phyloP scores from a whole-genome alignment of 2,797 vertebrate species.

The Rhodeus uyekii region DNA sequence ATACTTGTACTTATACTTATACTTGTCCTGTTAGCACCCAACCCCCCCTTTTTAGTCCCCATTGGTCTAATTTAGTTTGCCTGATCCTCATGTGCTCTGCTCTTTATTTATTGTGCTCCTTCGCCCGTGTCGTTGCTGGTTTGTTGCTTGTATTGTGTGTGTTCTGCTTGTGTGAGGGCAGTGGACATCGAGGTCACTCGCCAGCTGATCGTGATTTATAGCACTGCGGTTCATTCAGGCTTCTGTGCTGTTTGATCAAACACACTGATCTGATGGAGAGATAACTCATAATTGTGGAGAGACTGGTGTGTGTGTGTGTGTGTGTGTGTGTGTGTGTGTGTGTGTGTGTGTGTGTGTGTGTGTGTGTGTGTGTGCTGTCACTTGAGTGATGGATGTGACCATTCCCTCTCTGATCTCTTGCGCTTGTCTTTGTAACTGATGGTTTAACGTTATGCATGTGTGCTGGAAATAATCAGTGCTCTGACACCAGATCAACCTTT shows the following conservation, averaged over 20 bases:
- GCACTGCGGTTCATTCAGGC: neutral
- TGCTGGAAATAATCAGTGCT: neutral
- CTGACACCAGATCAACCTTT: neutral
- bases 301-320: neutral
- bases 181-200: neutral
- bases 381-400: neutral
- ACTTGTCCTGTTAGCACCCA: too few species aligned
- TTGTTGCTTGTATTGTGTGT: neutral
- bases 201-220: neutral
- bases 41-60: too few species aligned
- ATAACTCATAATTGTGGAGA: neutral
- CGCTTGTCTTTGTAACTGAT: conserved; percentile 20
- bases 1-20: too few species aligned
- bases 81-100: too few species aligned
- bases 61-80: too few species aligned
- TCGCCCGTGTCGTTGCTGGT: too few species aligned
- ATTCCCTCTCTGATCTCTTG: neutral
- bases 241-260: neutral
- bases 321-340: neutral
- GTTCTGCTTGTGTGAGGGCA: neutral
- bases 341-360: neutral
- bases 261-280: neutral
- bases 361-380: conserved; percentile 3
- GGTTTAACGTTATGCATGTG: conserved; percentile 40
- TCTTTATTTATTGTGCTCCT: too few species aligned